These are phyloP conservation scores for Corvus cornix DNA, from an alignment of 2,113 vertebrate genomes.

Conservation along the genomic window DNA sequence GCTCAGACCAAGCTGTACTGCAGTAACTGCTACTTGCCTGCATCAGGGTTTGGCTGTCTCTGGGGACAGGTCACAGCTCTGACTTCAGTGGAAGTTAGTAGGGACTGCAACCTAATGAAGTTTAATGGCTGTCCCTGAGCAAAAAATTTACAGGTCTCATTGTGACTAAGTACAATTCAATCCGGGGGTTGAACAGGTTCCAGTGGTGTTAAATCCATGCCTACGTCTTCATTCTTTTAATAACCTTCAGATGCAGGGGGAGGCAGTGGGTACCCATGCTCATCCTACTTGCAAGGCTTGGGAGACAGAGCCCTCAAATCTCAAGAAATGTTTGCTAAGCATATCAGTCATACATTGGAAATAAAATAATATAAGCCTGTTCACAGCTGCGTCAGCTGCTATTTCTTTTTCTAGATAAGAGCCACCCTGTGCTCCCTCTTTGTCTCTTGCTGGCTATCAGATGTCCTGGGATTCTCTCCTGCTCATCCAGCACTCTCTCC, in stretches of 20 bases:
- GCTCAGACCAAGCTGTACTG: not conserved
- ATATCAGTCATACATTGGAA: not conserved
- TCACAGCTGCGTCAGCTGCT: constrained; percentile 12
- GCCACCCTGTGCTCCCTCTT: not conserved
- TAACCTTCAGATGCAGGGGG: not conserved
- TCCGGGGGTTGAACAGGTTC: not conserved
- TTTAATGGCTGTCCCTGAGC: not conserved
- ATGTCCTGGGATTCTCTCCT: not conserved
- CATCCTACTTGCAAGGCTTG: not conserved
- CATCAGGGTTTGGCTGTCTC: not conserved
- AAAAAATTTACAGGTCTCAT: not conserved
- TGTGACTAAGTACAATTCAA: not conserved
- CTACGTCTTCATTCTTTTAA: not conserved
- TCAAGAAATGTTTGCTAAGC: constrained; percentile 35
- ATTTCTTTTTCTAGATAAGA: constrained; percentile 36
- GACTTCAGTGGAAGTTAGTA: not conserved
- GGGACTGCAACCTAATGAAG: not conserved
- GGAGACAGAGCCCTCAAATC: not conserved
- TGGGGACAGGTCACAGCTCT: not conserved
- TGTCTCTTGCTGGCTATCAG: not conserved
- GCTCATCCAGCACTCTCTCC: not conserved
- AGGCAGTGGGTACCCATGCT: not conserved
- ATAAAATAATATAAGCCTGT: constrained; percentile 23
- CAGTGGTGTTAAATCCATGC: not conserved
- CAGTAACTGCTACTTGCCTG: not conserved